Evolutionary conservation across 2,888 invertebrate species (phyloP).

Genomic region (Drosophila peninsularis): DNA sequence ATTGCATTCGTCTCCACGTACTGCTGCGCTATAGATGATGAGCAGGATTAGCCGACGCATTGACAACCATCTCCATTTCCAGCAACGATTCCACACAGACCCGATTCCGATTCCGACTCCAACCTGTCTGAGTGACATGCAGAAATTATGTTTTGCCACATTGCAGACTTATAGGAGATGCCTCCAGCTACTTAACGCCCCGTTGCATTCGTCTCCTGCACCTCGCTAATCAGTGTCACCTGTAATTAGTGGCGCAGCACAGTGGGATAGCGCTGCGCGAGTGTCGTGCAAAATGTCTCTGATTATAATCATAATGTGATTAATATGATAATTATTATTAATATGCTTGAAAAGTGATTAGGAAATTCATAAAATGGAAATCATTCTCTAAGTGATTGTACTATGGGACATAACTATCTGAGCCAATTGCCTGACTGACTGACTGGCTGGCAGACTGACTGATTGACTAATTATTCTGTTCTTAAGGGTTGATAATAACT

Average conservation of each 20-base stretch:
- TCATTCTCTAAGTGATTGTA: background rate
- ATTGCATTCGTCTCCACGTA: slow-evolving; percentile 33
- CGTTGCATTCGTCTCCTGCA: slow-evolving; percentile 41
- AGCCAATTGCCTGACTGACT: background rate
- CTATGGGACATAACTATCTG: background rate
- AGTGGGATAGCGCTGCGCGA: slow-evolving; percentile 10
- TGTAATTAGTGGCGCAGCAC: slow-evolving; percentile 58
- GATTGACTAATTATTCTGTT: too few relatives aligned
- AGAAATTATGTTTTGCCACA: slow-evolving; percentile 76
- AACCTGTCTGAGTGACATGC: slow-evolving; percentile 65
- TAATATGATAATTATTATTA: background rate
- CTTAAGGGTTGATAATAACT: too few relatives aligned
- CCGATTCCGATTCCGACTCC: slow-evolving; percentile 28
- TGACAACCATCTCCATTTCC: slow-evolving; percentile 60
- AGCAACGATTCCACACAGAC: slow-evolving; percentile 4
- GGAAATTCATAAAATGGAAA: background rate
- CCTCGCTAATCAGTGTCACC: slow-evolving; percentile 76
- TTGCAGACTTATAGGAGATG: slow-evolving; percentile 68
- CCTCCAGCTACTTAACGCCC: slow-evolving; percentile 75
- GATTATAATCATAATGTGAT: slow-evolving; percentile 5
- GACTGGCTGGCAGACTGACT: too few relatives aligned
- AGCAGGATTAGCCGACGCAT: slow-evolving; percentile 75
- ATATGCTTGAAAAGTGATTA: background rate
- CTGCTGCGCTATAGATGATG: slow-evolving; percentile 67
- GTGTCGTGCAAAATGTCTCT: background rate